Conservation (phyloP, 1,140 invertebrate species). For the Himalopsyche phryganea region DNA sequence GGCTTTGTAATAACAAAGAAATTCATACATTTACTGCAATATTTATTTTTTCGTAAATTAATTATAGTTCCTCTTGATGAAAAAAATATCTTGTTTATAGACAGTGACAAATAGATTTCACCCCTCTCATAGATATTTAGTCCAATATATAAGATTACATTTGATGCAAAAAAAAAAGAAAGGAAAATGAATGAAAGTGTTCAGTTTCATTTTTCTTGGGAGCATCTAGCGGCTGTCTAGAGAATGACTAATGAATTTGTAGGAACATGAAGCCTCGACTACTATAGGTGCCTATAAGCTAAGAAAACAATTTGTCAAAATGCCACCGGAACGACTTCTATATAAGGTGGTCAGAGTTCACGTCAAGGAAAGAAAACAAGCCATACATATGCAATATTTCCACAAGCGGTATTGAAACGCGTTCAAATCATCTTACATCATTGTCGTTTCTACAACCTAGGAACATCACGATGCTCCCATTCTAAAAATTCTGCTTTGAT, state of each 20-base stretch:
- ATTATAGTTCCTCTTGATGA: not conserved
- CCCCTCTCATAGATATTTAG: not conserved
- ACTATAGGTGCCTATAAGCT: constrained; percentile 1
- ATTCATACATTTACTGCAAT: no score
- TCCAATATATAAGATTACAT: not conserved
- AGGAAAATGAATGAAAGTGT: constrained; percentile 30
- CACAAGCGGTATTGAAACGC: no score
- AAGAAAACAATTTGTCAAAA: constrained; percentile 13
- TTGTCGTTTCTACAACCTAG: no score
- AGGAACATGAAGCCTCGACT: constrained; percentile 12
- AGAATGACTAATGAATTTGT: constrained; percentile 27
- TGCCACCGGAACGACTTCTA: not conserved
- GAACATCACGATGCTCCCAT: no score
- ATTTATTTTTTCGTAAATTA: no score
- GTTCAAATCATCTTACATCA: no score
- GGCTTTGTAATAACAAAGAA: no score
- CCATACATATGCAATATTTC: no score
- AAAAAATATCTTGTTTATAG: not conserved
- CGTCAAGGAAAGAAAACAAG: no score
- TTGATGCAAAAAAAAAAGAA: constrained; percentile 16
- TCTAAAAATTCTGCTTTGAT: no score
- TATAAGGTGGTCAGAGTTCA: no score
- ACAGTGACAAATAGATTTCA: constrained; percentile 1
- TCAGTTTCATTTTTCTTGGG: constrained; percentile 28
- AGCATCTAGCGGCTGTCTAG: constrained; percentile 21